Evolutionary conservation across 2,888 invertebrate species (phyloP).

Genomic region (Sphinx pinastri): DNA sequence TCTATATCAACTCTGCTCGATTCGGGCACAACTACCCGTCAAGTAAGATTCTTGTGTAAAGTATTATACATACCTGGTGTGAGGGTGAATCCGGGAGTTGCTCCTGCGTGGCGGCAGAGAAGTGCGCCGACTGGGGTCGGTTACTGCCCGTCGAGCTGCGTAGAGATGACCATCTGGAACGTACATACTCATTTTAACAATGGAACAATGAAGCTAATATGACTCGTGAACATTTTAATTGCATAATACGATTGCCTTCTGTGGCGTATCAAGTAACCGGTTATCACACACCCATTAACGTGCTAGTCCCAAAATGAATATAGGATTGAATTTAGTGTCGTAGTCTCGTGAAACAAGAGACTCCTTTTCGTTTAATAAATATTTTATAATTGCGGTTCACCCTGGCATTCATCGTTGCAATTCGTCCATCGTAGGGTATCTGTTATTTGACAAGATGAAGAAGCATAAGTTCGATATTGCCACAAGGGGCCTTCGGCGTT

Average conservation of each 20-base stretch:
- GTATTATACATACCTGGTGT: slow-evolving; percentile 52
- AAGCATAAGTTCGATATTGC: not conserved
- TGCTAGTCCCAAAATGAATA: no score
- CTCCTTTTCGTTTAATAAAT: not conserved
- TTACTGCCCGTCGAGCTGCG: slow-evolving; percentile 83
- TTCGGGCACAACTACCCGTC: no score
- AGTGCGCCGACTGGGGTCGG: slow-evolving; percentile 78
- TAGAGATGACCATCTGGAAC: slow-evolving; percentile 78
- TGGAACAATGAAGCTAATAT: no score
- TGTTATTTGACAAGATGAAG: not conserved
- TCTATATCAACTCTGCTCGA: no score
- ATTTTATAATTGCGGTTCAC: not conserved
- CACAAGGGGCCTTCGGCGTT: not conserved
- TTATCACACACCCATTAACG: no score
- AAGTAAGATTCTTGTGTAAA: no score
- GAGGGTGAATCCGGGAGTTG: slow-evolving; percentile 56
- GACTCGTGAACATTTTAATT: no score
- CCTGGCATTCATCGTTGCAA: not conserved
- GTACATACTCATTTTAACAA: not conserved
- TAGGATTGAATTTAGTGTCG: not conserved
- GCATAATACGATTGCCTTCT: no score
- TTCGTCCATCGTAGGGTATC: not conserved
- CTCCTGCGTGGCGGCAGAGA: slow-evolving; percentile 55
- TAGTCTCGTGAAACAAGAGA: not conserved
- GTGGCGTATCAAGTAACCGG: no score